Evolutionary conservation across 2,797 vertebrate genomes (phyloP).

Genomic region (Semaprochilodus insignis): DNA sequence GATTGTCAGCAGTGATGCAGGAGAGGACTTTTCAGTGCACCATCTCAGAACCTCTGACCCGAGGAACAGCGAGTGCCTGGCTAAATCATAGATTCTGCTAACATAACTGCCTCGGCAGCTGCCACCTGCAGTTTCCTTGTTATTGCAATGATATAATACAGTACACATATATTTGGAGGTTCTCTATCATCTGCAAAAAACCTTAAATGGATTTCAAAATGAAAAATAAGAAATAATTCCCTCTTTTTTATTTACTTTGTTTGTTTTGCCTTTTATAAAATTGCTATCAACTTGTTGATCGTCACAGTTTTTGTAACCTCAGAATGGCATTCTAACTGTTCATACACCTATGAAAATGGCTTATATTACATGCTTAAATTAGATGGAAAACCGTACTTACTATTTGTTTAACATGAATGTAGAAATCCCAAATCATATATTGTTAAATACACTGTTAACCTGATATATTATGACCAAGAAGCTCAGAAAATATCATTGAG

Average conservation of each 20-base stretch:
- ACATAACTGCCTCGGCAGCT: neutral
- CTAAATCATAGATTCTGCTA: neutral
- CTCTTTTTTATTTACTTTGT: neutral
- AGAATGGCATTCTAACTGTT: neutral
- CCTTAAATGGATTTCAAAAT: neutral
- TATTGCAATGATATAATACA: neutral
- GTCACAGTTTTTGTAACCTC: neutral
- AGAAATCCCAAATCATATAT: neutral
- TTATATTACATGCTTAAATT: neutral
- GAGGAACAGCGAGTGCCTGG: slow-evolving; percentile 2
- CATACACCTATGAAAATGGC: neutral
- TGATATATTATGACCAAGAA: neutral
- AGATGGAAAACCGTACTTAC: neutral
- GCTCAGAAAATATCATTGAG: neutral
- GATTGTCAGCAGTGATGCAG: neutral
- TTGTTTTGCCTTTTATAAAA: neutral
- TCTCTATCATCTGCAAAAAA: neutral
- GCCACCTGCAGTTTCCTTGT: neutral
- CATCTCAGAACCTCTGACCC: neutral
- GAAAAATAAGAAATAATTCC: neutral
- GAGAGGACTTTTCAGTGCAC: neutral
- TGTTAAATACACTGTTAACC: neutral
- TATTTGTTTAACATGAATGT: neutral
- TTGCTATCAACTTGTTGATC: neutral
- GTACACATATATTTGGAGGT: neutral